Evolutionary conservation across 2,888 invertebrate species (phyloP).

Genomic region (Drosophila anomelani): DNA sequence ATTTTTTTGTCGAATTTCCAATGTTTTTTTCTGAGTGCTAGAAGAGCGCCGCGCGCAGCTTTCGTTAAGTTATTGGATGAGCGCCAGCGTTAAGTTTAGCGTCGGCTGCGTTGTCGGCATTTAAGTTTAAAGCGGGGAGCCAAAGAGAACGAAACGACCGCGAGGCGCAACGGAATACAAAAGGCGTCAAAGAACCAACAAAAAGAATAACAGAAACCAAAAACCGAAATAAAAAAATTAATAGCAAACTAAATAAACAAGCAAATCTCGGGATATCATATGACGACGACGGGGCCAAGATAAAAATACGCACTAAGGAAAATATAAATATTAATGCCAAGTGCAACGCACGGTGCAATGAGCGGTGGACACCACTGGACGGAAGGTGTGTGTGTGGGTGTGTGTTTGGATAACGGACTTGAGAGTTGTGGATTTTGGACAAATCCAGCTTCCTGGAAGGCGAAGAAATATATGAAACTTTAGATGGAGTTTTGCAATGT

Average conservation of each 20-base stretch:
- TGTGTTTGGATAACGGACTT: conserved; percentile 12
- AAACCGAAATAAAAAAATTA: conserved; percentile 28
- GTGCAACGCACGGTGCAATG: conserved; percentile 47
- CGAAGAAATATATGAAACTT: background rate
- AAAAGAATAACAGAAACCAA: conserved; percentile 36
- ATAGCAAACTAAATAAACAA: conserved; percentile 54
- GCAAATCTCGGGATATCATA: conserved; percentile 55
- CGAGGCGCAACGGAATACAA: conserved; percentile 70
- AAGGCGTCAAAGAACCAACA: conserved; percentile 60
- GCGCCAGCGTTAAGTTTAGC: conserved; percentile 10
- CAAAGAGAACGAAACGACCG: conserved; percentile 57
- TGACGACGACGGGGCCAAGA: conserved; percentile 52
- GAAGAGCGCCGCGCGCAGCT: conserved; percentile 37
- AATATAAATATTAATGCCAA: conserved; percentile 52
- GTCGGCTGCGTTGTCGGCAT: conserved; percentile 40
- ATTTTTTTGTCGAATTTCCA: background rate
- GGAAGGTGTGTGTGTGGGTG: conserved; percentile 59
- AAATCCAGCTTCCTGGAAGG: background rate
- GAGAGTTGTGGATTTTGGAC: conserved; percentile 22
- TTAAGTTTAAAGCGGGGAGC: conserved; percentile 70
- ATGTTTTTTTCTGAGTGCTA: background rate
- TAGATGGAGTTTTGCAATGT: background rate
- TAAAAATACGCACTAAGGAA: conserved; percentile 57
- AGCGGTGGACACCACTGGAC: conserved; percentile 50
- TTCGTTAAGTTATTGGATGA: conserved; percentile 37